Evolutionary conservation across 2,113 vertebrate genomes (phyloP), one percentile per base, ranked within the genome.

Genomic region (Colinus virginianus): DNA sequence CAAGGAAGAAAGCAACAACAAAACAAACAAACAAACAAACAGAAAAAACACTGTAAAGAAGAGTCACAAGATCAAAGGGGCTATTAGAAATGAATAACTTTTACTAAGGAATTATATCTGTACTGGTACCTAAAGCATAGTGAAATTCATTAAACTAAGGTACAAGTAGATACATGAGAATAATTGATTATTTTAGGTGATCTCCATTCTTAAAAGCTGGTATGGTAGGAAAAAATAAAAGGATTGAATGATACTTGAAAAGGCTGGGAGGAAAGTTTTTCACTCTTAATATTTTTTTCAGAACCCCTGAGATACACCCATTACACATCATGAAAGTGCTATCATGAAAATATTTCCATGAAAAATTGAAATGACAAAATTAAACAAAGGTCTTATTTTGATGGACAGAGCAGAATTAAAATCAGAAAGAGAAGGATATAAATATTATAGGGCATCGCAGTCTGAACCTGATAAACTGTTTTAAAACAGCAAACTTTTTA

Each of bases 131-230:
- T 46, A 63, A 74, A 67, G 8, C n/a, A 59, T 15, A 64, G 6
- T 93, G 2, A 59, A 70, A 76, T 25, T 38, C 17, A 80, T 6
- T 61, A 71, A 76, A 69, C 77, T 10, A 89, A 3, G 10, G 9
- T 78, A 23, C 30, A 68, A 53, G 4, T 4, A 70, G 56, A 45
- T 38, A 46, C 6, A 64, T n/a, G 11, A 88, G 16, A 67, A 82
- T 2, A 56, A 56, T 1, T 32, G 2, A 13, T 83, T 82, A 42
- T 67, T 95, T 68, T 49, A 78, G 28, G n/a, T 70, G 11, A 89
- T 82, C 40, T 82, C 30, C 15, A 81, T 90, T 90, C 74, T 90
- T 53, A 90, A 94, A 90, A 67, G 5, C 34, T 78, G n/a, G n/a
- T 79, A 76, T n/a, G 34, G 55, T 32, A 63, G 32, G 87, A 93